Percentiles rank a stretch among this genome's conserved stretches.
phyloP scores from a whole-genome alignment of 2,797 vertebrate species.

The Rhabdophis nuchalis region DNA sequence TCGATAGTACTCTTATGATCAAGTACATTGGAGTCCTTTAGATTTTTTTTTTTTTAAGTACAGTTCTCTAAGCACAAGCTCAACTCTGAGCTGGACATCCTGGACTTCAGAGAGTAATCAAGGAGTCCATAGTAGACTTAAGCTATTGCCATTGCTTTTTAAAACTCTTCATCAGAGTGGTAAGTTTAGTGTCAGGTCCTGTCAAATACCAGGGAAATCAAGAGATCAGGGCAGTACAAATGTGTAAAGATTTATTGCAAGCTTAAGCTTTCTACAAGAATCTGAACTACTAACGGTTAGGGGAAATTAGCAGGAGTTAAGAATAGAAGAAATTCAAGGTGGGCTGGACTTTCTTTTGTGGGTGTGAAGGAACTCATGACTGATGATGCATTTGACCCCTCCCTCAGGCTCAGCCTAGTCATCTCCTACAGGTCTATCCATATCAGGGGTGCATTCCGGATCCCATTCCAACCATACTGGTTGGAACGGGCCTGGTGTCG shows the following conservation, averaged over 20 bases:
- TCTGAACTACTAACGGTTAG: background rate
- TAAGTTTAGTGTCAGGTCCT: background rate
- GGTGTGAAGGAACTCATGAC: background rate
- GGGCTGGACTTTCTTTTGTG: background rate
- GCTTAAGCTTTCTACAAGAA: background rate
- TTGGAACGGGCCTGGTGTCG: too few relatives aligned
- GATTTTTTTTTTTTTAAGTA: too few relatives aligned
- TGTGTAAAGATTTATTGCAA: background rate
- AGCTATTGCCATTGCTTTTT: background rate
- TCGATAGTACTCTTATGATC: background rate
- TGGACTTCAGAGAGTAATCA: background rate
- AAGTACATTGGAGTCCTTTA: background rate
- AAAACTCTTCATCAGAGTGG: background rate
- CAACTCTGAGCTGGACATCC: rapidly evolving
- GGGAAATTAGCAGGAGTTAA: background rate
- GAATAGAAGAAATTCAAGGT: background rate
- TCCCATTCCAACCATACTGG: too few relatives aligned
- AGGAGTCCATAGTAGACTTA: background rate
- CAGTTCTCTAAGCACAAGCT: background rate
- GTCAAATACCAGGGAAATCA: background rate
- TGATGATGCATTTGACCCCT: background rate
- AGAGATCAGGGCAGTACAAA: background rate
- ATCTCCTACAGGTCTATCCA: background rate
- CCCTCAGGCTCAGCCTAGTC: background rate
- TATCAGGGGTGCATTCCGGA: too few relatives aligned